Conservation (phyloP, 2,113 vertebrate genomes). For the Pituophis catenifer region DNA sequence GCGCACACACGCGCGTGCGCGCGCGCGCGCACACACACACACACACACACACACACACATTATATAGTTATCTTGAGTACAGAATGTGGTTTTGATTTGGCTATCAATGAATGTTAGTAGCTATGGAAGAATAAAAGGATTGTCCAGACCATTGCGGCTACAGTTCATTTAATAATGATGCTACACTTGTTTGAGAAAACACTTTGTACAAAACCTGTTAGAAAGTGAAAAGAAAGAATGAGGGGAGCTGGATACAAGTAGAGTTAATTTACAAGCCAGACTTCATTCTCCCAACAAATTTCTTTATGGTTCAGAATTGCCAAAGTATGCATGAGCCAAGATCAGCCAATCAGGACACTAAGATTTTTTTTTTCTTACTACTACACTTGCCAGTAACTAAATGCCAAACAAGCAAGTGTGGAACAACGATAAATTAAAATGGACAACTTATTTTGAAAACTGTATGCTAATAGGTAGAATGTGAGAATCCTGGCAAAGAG, state of each 20-base stretch:
- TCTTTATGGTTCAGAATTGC: neutral
- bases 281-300: neutral
- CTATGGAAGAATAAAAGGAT: neutral
- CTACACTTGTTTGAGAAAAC: neutral
- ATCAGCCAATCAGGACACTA: neutral
- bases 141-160: neutral
- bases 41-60: neutral
- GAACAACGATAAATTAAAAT: neutral
- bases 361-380: neutral
- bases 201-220: neutral
- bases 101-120: neutral
- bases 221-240: neutral
- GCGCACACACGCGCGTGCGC: accelerated
- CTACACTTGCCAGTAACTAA: neutral
- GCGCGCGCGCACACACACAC: no score
- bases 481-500: neutral
- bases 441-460: neutral
- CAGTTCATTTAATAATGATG: neutral
- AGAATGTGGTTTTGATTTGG: neutral
- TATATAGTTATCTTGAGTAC: neutral
- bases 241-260: neutral
- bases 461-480: neutral
- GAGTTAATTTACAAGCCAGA: neutral
- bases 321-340: neutral
- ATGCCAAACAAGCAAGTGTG: neutral